These are phyloP conservation scores for Varecia variegata DNA, from an alignment of 2,797 vertebrate species.

Conservation along the genomic window DNA sequence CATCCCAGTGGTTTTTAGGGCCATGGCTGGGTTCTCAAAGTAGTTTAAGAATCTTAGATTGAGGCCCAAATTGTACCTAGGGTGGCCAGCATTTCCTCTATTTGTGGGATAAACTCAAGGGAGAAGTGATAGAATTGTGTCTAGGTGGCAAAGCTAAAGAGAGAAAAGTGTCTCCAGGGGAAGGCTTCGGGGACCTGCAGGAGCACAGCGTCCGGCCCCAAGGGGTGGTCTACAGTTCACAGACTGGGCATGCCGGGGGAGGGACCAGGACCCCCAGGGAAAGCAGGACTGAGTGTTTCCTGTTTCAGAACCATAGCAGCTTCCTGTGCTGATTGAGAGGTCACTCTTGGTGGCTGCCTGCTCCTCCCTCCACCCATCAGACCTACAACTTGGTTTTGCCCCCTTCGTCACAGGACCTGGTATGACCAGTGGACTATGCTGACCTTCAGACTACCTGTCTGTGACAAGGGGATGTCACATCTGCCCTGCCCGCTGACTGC, in stretches of 20 bases:
- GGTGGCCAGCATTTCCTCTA: not conserved
- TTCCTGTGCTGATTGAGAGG: not conserved
- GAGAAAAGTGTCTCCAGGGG: not conserved
- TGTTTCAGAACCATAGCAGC: not conserved
- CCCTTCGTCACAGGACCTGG: not conserved
- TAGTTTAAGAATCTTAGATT: not conserved
- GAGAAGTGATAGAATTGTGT: not conserved
- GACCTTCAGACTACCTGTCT: not conserved
- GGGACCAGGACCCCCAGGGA: not conserved
- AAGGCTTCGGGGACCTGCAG: not conserved
- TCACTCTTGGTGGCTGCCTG: not conserved
- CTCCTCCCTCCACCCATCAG: not conserved
- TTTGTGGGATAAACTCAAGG: not conserved
- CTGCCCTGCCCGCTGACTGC: not conserved
- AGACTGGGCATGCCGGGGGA: not conserved
- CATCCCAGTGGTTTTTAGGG: not conserved
- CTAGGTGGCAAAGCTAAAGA: not conserved
- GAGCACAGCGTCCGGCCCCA: not conserved
- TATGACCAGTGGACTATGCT: not conserved
- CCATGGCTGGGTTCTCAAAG: not conserved
- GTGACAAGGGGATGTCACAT: not conserved
- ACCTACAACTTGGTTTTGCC: not conserved
- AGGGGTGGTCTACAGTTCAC: fast-evolving
- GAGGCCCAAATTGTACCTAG: not conserved
- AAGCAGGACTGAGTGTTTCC: not conserved